Evolutionary conservation across 2,113 vertebrate species (phyloP), one percentile per base, ranked within the genome.

Genomic region (Rhinopomastus cyanomelas): DNA sequence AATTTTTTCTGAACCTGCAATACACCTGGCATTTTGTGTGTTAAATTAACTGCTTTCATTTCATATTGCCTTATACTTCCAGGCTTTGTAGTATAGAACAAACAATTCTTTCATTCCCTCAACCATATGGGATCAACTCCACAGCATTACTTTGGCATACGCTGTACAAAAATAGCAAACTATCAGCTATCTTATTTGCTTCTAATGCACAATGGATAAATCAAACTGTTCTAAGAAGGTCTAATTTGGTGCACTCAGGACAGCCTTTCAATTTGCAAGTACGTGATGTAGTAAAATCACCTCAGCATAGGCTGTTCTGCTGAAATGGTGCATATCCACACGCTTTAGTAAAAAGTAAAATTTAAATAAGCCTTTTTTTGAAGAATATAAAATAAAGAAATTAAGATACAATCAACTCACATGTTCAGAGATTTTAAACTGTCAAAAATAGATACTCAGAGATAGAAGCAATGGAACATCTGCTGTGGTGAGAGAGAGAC

Each of bases 371-470:
- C 12, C 0, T 1, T 16, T 9, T 20, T 27, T 52, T 8, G 8
- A 81, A 83, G 11, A 17, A 78, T 86, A 46, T 39, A 75, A 83
- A 89, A 60, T 25, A 78, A 87, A 69, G 39, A 95, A 94, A 88
- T 91, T 68, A 78, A 62, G 26, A 81, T 69, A 59, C 21, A 92
- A 91, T 72, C 77, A 88, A 37, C 51, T 81, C 61, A 57, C 32
- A 66, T 4, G 6, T 68, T 42, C n/a, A 51, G 51, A 84, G 21
- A 66, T 65, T 91, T 86, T 12, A 60, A 95, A 83, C 46, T 81
- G 56, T 60, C 78, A 86, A 51, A 94, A 71, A 60, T 62, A 77
- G 30, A 75, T 51, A 85, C 91, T 86, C 53, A 79, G 80, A 86
- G 53, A 81, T 48, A 44, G 73, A 88, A 12, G 30, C 88, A 61